Percentiles rank a stretch among this genome's conserved stretches.
phyloP scores from a whole-genome alignment of 2,888 invertebrate genomes.

The Melanostoma scalare region DNA sequence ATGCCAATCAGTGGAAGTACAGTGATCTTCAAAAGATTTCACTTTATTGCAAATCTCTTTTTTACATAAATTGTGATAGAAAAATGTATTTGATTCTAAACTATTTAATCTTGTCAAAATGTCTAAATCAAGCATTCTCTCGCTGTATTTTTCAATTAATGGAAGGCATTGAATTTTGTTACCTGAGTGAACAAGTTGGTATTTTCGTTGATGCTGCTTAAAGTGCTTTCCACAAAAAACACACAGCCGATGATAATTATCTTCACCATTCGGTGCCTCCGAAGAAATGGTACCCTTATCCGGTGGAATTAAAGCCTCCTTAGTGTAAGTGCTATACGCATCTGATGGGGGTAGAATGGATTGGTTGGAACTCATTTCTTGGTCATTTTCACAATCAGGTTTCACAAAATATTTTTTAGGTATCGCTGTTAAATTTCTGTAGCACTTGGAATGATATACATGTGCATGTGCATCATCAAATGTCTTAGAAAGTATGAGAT shows the following conservation, averaged over 20 bases:
- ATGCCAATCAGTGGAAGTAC: neutral
- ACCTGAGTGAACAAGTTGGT: slow-evolving; percentile 10
- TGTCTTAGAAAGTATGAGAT: slow-evolving; percentile 7
- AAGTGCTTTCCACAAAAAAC: slow-evolving; percentile 5
- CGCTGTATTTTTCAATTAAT: slow-evolving; percentile 3
- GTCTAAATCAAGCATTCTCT: neutral
- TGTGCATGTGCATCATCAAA: slow-evolving; percentile 8
- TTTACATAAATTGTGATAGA: slow-evolving; percentile 8
- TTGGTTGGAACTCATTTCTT: slow-evolving; percentile 6
- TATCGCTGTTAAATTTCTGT: slow-evolving; percentile 1
- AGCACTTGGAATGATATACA: neutral
- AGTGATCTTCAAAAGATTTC: slow-evolving; percentile 8
- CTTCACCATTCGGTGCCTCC: slow-evolving; percentile 2
- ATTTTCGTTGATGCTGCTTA: neutral
- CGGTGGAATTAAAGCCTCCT: slow-evolving; percentile 2
- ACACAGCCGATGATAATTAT: slow-evolving; percentile 6
- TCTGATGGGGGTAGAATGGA: slow-evolving; percentile 5
- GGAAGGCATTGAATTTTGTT: slow-evolving; percentile 10
- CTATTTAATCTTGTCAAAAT: slow-evolving; percentile 1
- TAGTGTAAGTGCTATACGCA: neutral
- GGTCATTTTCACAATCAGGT: slow-evolving; percentile 1
- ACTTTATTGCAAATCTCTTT: slow-evolving; percentile 10
- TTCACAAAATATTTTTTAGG: slow-evolving; percentile 1
- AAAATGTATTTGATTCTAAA: neutral
- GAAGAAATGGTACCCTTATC: neutral